These are phyloP conservation scores for Eulithis prunata DNA, from an alignment of 2,888 invertebrate species.

Conservation along the genomic window DNA sequence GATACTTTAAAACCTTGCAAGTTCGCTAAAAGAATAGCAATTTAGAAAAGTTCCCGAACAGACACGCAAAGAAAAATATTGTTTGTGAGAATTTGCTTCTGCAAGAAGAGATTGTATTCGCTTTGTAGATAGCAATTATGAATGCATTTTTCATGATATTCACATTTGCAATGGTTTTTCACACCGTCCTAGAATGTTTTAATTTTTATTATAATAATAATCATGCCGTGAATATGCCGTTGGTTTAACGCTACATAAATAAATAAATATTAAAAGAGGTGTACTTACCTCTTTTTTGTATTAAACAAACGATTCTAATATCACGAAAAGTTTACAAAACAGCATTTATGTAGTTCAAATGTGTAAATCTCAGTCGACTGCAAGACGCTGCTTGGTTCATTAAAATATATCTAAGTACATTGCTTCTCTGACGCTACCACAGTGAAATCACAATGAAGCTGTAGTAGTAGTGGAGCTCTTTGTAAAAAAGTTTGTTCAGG, in stretches of 20 bases:
- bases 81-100: conserved; percentile 15
- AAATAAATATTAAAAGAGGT: no score
- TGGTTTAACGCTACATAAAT: no score
- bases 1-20: not conserved
- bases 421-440: conserved; percentile 9
- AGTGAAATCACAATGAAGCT: conserved; percentile 4
- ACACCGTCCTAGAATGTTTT: no score
- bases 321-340: not conserved
- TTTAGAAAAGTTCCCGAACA: conserved; percentile 15
- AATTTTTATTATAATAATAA: no score
- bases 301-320: no score
- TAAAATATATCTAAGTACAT: conserved; percentile 25
- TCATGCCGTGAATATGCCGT: no score
- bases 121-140: conserved; percentile 6
- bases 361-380: conserved; percentile 27
- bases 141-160: conserved; percentile 13
- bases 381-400: conserved; percentile 28
- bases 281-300: no score
- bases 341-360: not conserved
- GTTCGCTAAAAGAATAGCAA: conserved; percentile 27
- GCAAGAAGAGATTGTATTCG: conserved; percentile 5
- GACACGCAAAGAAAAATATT: conserved; percentile 25
- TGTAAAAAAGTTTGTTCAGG: not conserved
- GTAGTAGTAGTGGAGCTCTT: no score
- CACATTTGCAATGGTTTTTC: no score